phyloP scores from a whole-genome alignment of 2,797 vertebrate genomes.

The Galaxias olidus region DNA sequence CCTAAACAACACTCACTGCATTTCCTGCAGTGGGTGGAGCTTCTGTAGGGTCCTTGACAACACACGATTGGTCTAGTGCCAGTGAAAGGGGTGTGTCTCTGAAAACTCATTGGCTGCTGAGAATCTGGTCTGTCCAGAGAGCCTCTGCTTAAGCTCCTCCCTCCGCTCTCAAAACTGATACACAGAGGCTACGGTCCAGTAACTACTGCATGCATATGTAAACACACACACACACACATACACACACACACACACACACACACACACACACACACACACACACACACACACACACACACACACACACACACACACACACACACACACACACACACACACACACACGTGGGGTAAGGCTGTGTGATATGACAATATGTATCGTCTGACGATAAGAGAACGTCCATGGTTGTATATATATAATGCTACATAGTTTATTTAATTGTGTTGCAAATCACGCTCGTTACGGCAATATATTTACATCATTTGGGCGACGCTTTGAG shows the following conservation, averaged over 20 bases:
- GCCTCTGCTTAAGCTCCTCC: not conserved
- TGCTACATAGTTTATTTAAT: no score
- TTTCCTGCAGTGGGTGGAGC: not conserved
- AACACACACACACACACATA: not conserved
- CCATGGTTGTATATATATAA: no score
- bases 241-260: not conserved
- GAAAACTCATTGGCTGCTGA: not conserved
- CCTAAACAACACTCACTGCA: not conserved
- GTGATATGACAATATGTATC: no score
- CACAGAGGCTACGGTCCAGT: not conserved
- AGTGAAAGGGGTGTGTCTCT: not conserved
- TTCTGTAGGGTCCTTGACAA: not conserved
- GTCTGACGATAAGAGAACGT: no score
- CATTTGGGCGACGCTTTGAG: no score
- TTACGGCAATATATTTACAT: no score
- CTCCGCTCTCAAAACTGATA: not conserved
- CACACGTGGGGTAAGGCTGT: no score
- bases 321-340: no score
- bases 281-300: no score
- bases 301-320: no score
- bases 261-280: no score
- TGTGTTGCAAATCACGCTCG: no score
- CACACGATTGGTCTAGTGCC: not conserved
- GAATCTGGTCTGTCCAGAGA: not conserved
- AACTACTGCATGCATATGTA: not conserved